These are phyloP conservation scores for Chironomus striatipennis DNA, from an alignment of 1,140 invertebrate genomes.

Conservation along the genomic window DNA sequence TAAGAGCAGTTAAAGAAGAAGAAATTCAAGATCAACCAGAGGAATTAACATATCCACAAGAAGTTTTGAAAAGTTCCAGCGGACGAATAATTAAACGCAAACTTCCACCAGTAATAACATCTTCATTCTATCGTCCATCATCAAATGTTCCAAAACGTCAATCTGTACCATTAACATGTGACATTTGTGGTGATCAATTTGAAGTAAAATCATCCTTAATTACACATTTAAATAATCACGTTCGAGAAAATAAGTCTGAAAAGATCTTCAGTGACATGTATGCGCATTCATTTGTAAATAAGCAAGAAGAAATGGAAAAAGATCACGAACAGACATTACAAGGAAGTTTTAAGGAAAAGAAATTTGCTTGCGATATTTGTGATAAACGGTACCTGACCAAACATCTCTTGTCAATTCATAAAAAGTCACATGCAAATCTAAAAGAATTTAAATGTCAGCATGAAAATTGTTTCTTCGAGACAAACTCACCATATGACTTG, in stretches of 20 bases:
- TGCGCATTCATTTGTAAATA: background rate
- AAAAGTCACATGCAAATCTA: constrained; percentile 3
- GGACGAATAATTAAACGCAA: constrained; percentile 15
- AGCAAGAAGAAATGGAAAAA: background rate
- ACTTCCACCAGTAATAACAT: background rate
- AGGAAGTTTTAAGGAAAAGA: background rate
- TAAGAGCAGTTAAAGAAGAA: too few species aligned
- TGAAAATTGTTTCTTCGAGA: background rate
- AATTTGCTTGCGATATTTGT: background rate
- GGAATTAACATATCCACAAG: background rate
- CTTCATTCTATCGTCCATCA: background rate
- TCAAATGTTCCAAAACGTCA: background rate
- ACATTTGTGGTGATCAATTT: background rate
- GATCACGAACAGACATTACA: background rate
- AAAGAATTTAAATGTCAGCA: background rate
- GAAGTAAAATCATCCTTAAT: background rate
- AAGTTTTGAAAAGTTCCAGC: background rate
- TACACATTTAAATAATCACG: background rate
- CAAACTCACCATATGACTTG: background rate
- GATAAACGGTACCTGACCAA: background rate
- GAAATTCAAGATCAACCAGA: too few species aligned
- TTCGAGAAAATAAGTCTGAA: background rate
- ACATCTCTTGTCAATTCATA: background rate
- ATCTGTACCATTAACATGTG: background rate
- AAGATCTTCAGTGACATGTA: background rate